Evolutionary conservation across 2,888 invertebrate genomes (phyloP), one percentile per base, ranked within the genome.

Genomic region (Polietes domitor): DNA sequence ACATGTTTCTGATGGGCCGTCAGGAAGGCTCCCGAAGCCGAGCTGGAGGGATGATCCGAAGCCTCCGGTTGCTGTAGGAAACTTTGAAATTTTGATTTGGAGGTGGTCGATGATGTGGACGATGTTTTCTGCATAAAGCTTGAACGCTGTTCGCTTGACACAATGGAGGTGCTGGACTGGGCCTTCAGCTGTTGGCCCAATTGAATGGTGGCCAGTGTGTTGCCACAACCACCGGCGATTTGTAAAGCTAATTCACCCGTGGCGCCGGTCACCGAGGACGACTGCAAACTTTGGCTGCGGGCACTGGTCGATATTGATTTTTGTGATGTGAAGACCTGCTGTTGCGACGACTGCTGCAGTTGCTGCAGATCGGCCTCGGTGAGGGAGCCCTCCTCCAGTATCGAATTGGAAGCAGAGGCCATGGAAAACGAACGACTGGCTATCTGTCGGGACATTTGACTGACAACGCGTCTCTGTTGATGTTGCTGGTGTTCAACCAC

Each of bases 161-260:
- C 88, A 71, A 92, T 91, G 70, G 92, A 91, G 12, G 91, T 90
- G 77, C 91, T 92, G 1, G 92, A 92, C 79, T 92, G 91, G 0
- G 92, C 91, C 83, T 92, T 92, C 28, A 91, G 82, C 82, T 92
- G 92, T 72, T 91, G 94, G 90, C 94, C 94, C 86, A 94, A 92
- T 7, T 88, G 87, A 0, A 87, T 85, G 0, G 89, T 88, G 1
- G 86, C 87, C 2, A 89, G 85, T 0, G 87, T 53, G 12, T 68
- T 61, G 6, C 86, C 83, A 0, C 85, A 83, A 26, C 72, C 71
- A 32, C 82, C 41, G 47, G 80, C 75, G 2, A 70, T 61, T 61
- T 84, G 80, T 76, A 84, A 37, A 72, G 80, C 65, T 32, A 76
- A 50, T 61, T 84, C 84, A 0, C 88, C 86, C 12, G 86, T 37